Evolutionary conservation across 1,140 invertebrate genomes (phyloP).

Genomic region (Coptotermes formosanus): DNA sequence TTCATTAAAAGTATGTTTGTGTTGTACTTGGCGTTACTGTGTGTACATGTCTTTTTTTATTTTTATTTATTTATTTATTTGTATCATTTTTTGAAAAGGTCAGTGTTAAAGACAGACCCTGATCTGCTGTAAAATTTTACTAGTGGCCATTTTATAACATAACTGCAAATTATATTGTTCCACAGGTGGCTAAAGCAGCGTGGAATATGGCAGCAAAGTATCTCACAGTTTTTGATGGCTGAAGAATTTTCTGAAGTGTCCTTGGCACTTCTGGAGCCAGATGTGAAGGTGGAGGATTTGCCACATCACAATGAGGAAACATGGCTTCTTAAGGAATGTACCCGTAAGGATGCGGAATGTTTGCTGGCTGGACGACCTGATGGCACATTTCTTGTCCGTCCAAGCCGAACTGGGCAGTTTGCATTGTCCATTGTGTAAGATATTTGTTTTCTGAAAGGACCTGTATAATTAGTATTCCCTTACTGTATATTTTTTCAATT

Average conservation of each 20-base stretch:
- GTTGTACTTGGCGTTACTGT: too few species aligned
- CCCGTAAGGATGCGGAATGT: slow-evolving; percentile 72
- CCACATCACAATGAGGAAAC: slow-evolving; percentile 64
- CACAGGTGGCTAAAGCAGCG: slow-evolving; percentile 21
- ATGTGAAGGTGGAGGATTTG: slow-evolving; percentile 43
- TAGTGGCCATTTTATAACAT: too few species aligned
- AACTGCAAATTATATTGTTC: neutral
- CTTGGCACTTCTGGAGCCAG: neutral
- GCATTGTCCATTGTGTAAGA: slow-evolving; percentile 84
- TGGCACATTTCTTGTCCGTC: slow-evolving; percentile 90
- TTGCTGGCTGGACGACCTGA: slow-evolving; percentile 69
- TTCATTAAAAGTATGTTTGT: too few species aligned
- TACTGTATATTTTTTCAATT: neutral
- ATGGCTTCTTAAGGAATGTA: slow-evolving; percentile 74
- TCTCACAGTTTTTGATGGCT: slow-evolving; percentile 7
- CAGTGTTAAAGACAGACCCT: too few species aligned
- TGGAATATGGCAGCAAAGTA: slow-evolving; percentile 21
- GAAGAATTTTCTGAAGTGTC: neutral
- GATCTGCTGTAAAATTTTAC: too few species aligned
- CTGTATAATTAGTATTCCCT: neutral
- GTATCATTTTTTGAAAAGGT: too few species aligned
- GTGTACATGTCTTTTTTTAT: neutral
- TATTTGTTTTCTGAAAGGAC: neutral
- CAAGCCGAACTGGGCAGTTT: slow-evolving; percentile 74
- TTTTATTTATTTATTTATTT: neutral